Conservation (phyloP, 2,888 invertebrate genomes). For the Saturnia pavonia region DNA sequence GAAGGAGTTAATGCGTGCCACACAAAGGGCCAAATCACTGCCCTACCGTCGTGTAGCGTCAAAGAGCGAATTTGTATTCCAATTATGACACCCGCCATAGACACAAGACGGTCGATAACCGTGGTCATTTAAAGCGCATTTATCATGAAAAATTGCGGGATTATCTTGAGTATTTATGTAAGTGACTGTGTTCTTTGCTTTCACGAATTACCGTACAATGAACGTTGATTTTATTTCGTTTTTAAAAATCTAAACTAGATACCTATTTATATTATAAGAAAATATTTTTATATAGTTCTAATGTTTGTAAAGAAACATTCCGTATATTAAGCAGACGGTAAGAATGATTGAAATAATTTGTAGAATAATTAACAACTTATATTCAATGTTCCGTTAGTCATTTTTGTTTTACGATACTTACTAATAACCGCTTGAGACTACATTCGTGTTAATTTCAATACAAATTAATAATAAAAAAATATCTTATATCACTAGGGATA, state of each 20-base stretch:
- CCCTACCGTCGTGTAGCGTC: conserved; percentile 69
- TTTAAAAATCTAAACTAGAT: not conserved
- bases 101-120: conserved; percentile 47
- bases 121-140: conserved; percentile 29
- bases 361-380: too few relatives aligned
- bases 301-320: too few relatives aligned
- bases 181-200: not conserved
- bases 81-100: conserved; percentile 69
- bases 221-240: not conserved
- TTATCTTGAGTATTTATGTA: not conserved
- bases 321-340: too few relatives aligned
- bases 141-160: conserved; percentile 7
- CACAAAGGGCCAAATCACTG: conserved; percentile 81
- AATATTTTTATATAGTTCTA: too few relatives aligned
- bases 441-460: too few relatives aligned
- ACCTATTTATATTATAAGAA: too few relatives aligned
- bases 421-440: too few relatives aligned
- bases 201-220: not conserved
- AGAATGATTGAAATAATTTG: too few relatives aligned
- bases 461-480: too few relatives aligned
- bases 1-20: conserved; percentile 80
- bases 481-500: too few relatives aligned
- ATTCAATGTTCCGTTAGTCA: too few relatives aligned
- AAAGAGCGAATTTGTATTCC: conserved; percentile 80
- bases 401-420: too few relatives aligned